A percentile compares a stretch with the other conserved stretches of the same genome.
Evolutionary conservation across 2,113 vertebrate species (phyloP).

Genomic region (Daboia siamensis): DNA sequence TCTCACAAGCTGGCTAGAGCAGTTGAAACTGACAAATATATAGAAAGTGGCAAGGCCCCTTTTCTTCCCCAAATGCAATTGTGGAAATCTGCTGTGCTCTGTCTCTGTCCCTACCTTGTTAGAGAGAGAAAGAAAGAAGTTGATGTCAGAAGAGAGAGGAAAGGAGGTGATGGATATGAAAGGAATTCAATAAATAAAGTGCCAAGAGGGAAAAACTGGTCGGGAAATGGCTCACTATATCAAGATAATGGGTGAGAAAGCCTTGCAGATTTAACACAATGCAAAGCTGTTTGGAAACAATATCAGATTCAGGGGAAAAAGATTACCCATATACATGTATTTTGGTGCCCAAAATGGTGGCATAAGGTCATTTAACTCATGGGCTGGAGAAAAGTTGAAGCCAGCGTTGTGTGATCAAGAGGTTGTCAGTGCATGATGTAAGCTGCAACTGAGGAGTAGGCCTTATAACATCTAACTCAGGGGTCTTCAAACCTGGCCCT

Average conservation of each 20-base stretch:
- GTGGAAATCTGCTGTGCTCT: background rate
- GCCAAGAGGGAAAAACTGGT: background rate
- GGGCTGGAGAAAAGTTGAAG: background rate
- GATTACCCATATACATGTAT: background rate
- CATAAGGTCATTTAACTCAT: background rate
- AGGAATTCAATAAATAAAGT: background rate
- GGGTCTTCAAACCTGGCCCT: no score
- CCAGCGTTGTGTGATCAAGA: background rate
- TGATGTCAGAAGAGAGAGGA: background rate
- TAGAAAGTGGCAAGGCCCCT: background rate
- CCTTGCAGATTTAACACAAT: background rate
- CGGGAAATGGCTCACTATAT: background rate
- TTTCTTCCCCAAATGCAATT: background rate
- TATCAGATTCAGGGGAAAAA: background rate
- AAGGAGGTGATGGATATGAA: background rate
- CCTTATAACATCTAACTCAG: background rate
- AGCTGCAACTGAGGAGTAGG: background rate
- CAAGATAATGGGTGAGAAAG: background rate
- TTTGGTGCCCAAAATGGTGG: background rate
- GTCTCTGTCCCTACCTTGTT: background rate
- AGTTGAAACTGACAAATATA: background rate
- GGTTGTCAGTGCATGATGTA: background rate
- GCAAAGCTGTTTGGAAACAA: background rate
- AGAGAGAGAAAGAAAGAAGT: background rate
- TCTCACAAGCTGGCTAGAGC: background rate